Percentiles rank a stretch among this genome's conserved stretches.
Evolutionary conservation across 2,113 vertebrate genomes (phyloP).

Genomic region (Ia io): DNA sequence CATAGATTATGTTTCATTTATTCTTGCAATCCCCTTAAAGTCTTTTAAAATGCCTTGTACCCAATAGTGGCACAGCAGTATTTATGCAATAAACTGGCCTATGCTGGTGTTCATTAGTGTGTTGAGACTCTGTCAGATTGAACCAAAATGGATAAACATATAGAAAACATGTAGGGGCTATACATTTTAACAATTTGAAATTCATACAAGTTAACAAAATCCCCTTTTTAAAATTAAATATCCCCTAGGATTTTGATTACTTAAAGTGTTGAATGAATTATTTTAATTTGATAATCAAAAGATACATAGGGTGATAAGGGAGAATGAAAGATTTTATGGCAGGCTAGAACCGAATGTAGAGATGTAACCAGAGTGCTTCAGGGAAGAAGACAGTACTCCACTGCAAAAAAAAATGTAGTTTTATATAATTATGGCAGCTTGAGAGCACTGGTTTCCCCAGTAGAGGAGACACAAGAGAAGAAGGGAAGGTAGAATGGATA

Average conservation of each 20-base stretch:
- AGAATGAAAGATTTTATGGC: neutral
- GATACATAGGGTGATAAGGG: neutral
- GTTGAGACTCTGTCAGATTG: neutral
- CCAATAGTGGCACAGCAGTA: neutral
- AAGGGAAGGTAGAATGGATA: neutral
- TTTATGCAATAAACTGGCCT: neutral
- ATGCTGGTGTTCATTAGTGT: neutral
- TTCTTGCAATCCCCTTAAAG: neutral
- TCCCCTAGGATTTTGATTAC: neutral
- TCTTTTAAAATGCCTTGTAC: neutral
- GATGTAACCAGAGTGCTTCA: constrained; percentile 2
- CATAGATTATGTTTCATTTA: neutral
- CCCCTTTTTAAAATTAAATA: neutral
- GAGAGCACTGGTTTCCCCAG: neutral
- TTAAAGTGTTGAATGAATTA: neutral
- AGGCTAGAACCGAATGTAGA: neutral
- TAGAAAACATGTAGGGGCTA: neutral
- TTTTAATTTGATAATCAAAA: neutral
- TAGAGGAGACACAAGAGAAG: neutral
- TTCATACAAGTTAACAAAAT: neutral
- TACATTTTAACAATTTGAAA: constrained; percentile 14
- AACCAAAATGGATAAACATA: neutral
- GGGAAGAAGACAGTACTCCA: neutral
- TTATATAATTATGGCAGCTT: neutral
- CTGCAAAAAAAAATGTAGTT: constrained; percentile 7